A percentile compares a stretch with the other conserved stretches of the same genome.
Conservation (phyloP, 2,797 vertebrate genomes). For the Paratrypauchen microcephalus region DNA sequence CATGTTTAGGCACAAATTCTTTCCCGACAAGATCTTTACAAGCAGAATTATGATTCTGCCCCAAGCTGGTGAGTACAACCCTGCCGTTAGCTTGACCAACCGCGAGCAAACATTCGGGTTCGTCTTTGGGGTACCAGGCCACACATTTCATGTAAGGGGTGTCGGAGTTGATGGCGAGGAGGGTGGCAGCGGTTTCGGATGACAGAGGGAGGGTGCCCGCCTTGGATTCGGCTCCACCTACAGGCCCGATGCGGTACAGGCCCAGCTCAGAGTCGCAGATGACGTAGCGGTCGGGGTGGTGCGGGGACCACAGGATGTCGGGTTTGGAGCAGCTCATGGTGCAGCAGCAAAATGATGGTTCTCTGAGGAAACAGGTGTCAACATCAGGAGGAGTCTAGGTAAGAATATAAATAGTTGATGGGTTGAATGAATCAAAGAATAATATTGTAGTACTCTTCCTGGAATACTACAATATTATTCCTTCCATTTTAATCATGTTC, state of each 20-base stretch:
- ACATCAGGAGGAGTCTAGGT: conserved; percentile 20
- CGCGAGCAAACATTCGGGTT: conserved; percentile 93
- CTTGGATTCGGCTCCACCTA: conserved; percentile 84
- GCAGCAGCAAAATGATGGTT: conserved; percentile 29
- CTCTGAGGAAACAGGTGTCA: conserved; percentile 28
- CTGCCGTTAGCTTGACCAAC: conserved; percentile 97
- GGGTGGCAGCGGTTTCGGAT: conserved; percentile 89
- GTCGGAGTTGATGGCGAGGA: conserved; percentile 95
- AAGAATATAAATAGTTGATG: background rate
- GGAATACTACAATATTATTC: too few relatives aligned
- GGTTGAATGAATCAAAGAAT: background rate
- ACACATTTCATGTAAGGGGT: conserved; percentile 99
- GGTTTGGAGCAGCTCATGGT: conserved; percentile 96
- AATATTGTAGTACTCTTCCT: background rate
- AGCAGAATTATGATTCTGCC: conserved; percentile 93
- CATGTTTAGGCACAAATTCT: conserved; percentile 97
- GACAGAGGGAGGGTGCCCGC: conserved; percentile 88
- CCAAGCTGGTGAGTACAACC: conserved; percentile 94
- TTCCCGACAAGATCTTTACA: conserved; percentile 94
- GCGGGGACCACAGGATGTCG: conserved; percentile 97
- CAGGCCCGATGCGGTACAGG: conserved; percentile 91
- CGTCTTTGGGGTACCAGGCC: conserved; percentile 96
- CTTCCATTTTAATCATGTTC: too few relatives aligned
- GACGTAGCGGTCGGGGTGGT: conserved; percentile 94
- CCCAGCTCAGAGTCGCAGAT: conserved; percentile 96